These are phyloP conservation scores for Lymantria monacha DNA, from an alignment of 2,888 invertebrate species.

Conservation along the genomic window DNA sequence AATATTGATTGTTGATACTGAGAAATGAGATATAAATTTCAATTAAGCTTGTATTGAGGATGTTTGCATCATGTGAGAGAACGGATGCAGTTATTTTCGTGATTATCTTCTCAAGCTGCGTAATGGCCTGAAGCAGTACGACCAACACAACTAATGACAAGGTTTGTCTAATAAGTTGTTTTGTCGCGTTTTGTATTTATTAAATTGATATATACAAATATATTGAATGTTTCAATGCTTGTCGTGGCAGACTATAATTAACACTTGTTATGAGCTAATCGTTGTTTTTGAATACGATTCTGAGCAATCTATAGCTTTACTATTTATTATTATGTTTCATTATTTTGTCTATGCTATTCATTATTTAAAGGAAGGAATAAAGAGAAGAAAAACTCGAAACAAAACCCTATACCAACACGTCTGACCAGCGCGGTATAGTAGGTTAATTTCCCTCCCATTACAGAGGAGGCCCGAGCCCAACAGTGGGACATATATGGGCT, in stretches of 20 bases:
- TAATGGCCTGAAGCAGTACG: conserved; percentile 45
- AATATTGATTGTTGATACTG: conserved; percentile 82
- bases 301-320: no score
- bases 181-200: conserved; percentile 26
- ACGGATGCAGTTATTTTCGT: conserved; percentile 60
- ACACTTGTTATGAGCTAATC: not conserved
- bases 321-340: no score
- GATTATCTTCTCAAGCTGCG: conserved; percentile 64
- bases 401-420: no score
- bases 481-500: no score
- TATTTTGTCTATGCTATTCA: no score
- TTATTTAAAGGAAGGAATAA: no score
- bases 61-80: conserved; percentile 51
- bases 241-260: conserved; percentile 2
- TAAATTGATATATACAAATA: conserved; percentile 7
- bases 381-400: no score
- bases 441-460: no score
- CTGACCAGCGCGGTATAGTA: no score
- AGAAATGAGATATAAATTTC: conserved; percentile 82
- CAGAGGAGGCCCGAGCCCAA: no score
- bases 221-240: not conserved
- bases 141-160: conserved; percentile 52
- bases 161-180: conserved; percentile 53
- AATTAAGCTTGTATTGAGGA: conserved; percentile 76
- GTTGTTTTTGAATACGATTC: no score